Conservation (phyloP, 2,797 vertebrate genomes). For the Poecilia picta region DNA sequence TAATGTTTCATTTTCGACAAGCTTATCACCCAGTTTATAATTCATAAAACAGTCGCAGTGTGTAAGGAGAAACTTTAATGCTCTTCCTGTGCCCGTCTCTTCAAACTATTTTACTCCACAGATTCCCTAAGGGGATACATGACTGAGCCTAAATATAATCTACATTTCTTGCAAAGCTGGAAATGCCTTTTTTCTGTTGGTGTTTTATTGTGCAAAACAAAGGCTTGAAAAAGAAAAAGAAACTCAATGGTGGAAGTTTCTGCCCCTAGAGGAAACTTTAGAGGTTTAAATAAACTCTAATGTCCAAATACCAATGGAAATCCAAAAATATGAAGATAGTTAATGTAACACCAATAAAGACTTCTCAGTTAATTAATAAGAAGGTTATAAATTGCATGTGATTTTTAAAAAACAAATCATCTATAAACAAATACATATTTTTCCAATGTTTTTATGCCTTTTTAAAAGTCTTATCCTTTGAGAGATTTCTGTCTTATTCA, state of each 20-base stretch:
- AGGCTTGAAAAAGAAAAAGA: not conserved
- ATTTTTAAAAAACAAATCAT: not conserved
- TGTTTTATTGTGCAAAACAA: not conserved
- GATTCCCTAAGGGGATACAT: not conserved
- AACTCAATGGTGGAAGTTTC: not conserved
- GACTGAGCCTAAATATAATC: not conserved
- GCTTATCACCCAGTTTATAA: conserved; percentile 1
- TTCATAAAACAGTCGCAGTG: conserved; percentile 4
- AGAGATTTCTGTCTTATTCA: not conserved
- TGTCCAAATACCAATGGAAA: too few relatives aligned
- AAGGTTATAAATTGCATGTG: not conserved
- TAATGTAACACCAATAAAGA: too few relatives aligned
- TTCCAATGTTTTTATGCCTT: not conserved
- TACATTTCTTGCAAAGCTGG: conserved; percentile 13
- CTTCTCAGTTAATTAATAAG: too few relatives aligned
- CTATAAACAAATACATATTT: not conserved
- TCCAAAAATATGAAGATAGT: too few relatives aligned
- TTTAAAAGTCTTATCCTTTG: not conserved
- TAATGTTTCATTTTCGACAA: not conserved
- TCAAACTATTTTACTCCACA: not conserved
- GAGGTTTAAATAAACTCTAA: too few relatives aligned
- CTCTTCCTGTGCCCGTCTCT: not conserved
- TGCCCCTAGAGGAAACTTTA: not conserved
- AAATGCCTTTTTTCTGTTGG: not conserved
- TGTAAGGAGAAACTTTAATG: conserved; percentile 2